Evolutionary conservation across 2,888 invertebrate species (phyloP).

Genomic region (Hanleya hanleyi): DNA sequence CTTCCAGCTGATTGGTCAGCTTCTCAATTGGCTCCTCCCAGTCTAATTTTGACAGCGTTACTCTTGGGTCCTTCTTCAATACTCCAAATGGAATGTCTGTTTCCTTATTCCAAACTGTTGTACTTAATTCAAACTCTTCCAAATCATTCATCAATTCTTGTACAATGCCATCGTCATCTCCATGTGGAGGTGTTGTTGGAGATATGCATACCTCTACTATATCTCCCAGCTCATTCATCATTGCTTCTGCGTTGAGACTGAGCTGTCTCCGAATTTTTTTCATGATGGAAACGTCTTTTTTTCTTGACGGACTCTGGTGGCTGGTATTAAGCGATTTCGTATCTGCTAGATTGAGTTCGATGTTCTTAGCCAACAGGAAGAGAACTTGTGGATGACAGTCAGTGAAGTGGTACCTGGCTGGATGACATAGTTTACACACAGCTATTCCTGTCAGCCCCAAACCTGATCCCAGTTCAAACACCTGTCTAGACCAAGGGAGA

Average conservation of each 20-base stretch:
- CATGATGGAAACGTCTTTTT: conserved; percentile 4
- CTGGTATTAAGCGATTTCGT: neutral
- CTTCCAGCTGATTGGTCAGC: conserved; percentile 39
- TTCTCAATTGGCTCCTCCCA: conserved; percentile 51
- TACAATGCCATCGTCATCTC: conserved; percentile 6
- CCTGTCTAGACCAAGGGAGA: too few relatives aligned
- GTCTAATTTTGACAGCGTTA: conserved; percentile 52
- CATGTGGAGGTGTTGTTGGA: conserved; percentile 25
- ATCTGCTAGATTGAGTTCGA: conserved; percentile 51
- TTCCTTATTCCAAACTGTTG: conserved; percentile 38
- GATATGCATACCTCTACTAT: conserved; percentile 38
- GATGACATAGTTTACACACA: conserved; percentile 50
- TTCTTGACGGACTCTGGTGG: neutral
- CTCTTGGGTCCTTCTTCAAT: conserved; percentile 34
- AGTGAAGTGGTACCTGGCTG: conserved; percentile 54
- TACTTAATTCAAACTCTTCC: conserved; percentile 39
- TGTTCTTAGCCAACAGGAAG: conserved; percentile 58
- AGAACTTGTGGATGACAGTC: conserved; percentile 64
- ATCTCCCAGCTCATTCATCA: conserved; percentile 29
- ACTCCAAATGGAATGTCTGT: conserved; percentile 29
- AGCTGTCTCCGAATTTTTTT: conserved; percentile 46
- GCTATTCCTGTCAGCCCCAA: conserved; percentile 62
- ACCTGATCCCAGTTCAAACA: conserved; percentile 66
- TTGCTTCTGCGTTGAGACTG: conserved; percentile 46
- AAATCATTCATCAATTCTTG: conserved; percentile 21